Evolutionary conservation across 2,113 vertebrate species (phyloP).

Genomic region (Boleophthalmus pectinirostris): DNA sequence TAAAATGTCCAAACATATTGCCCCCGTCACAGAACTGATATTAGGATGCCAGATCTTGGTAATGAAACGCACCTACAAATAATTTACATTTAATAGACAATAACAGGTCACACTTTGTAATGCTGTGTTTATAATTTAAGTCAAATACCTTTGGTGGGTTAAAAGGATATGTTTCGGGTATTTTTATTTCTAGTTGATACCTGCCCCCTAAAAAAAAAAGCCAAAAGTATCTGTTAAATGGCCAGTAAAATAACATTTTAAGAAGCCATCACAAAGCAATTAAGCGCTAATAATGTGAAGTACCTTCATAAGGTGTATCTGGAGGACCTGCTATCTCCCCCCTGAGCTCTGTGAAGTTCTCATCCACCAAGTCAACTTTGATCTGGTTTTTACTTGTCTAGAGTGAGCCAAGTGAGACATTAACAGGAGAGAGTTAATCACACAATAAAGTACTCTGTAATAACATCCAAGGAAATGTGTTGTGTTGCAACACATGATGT

Average conservation of each 20-base stretch:
- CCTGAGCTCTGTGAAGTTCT: conserved; percentile 98
- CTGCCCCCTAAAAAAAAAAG: conserved; percentile 85
- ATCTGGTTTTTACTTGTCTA: conserved; percentile 99
- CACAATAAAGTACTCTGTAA: not conserved
- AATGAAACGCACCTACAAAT: conserved; percentile 92
- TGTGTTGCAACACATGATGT: not conserved
- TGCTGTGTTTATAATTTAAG: not conserved
- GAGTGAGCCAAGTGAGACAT: conserved; percentile 52
- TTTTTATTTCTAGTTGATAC: conserved; percentile 98
- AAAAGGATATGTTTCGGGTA: conserved; percentile 98
- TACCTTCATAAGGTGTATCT: conserved; percentile 98
- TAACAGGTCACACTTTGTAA: not conserved
- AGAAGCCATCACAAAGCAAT: not conserved
- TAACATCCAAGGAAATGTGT: too few relatives aligned
- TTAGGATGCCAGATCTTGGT: conserved; percentile 99
- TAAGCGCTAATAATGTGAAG: not conserved
- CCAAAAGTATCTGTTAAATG: not conserved
- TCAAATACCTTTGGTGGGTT: conserved; percentile 94
- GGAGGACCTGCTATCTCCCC: conserved; percentile 99
- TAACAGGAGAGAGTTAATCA: not conserved
- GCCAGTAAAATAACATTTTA: not conserved
- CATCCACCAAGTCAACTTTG: conserved; percentile 99
- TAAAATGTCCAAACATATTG: conserved; percentile 99
- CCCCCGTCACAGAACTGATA: conserved; percentile 98
- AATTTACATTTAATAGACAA: not conserved